Evolutionary conservation across 1,140 invertebrate genomes (phyloP), one percentile per base, ranked within the genome.

Genomic region (Lasioglossum baleicum): DNA sequence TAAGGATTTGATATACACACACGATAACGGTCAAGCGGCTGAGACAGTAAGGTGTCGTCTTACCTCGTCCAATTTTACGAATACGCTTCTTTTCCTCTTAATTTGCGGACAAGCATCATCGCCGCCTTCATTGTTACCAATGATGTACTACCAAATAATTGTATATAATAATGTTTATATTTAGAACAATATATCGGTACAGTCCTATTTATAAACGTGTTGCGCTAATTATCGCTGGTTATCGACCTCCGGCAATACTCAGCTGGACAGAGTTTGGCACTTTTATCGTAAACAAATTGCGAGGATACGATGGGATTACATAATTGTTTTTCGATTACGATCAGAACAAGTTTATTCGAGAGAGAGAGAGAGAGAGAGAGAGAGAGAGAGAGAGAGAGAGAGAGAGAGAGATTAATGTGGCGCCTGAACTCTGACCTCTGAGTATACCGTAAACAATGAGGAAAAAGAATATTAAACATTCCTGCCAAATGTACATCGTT

Each of bases 121-220:
- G 68, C 48, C 35, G 60, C 58, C 75, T 58, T 86, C 80, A 79
- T 83, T 35, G 84, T 88, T 90, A 88, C 84, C 82, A 88, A 86
- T 89, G 80, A 89, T 85, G 83, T 88, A 88, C 82, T 86, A 90
- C 89, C 89, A 91, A 91, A 91, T 90, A 87, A 84, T 89, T 67
- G 83, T 90, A 73, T 63, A 63, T 83, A 77, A 82, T 44, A 53
- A 71, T 83, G 81, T 84, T 79, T 53, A 83, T 83, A 80, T 53
- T 70, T 83, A 78, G 53, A 79, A 71, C 61, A 71, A 79, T 79
- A 69, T 79, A 82, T 79, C 70, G 76, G 76, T 79, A 35, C 76
- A 79, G 76, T 58, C 61, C 61, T 79, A 79, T 56, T 73, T 79
- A 79, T 65, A 56, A 79, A 78, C 15, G 60, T 73, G 66, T 73